A percentile compares a stretch with the other conserved stretches of the same genome.
These are phyloP conservation scores for Hexactinellida sp. DNA, from an alignment of 37 sponge, comb jelly and placozoan species.

Conservation along the genomic window DNA sequence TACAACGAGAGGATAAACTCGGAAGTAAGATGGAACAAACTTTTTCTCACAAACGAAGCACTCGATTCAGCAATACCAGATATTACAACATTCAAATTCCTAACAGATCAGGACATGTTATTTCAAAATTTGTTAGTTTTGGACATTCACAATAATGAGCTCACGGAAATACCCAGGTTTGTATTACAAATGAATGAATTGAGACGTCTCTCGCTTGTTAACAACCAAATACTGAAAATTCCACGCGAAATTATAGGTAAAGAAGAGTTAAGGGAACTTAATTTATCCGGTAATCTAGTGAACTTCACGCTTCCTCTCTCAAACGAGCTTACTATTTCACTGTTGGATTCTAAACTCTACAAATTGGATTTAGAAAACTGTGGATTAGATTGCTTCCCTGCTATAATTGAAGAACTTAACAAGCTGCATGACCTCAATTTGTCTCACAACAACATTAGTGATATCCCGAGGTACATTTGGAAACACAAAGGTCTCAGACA, in stretches of 20 bases:
- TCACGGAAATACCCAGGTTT: not conserved
- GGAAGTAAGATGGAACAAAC: not conserved
- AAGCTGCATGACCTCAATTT: not conserved
- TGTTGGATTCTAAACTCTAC: not conserved
- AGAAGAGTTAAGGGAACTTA: not conserved
- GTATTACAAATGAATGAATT: not conserved
- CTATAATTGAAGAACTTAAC: not conserved
- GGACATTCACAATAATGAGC: not conserved
- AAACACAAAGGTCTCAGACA: constrained; percentile 20
- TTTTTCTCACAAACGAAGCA: not conserved
- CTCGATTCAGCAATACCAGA: not conserved
- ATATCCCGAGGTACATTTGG: not conserved
- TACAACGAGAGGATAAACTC: not conserved
- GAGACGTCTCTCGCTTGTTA: not conserved
- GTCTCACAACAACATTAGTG: not conserved
- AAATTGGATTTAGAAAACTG: constrained; percentile 5
- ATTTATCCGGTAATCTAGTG: not conserved
- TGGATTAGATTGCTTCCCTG: not conserved
- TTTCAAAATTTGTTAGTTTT: not conserved
- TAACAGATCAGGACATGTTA: not conserved
- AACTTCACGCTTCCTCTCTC: not conserved
- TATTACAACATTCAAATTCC: not conserved
- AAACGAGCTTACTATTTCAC: not conserved
- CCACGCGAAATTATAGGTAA: not conserved
- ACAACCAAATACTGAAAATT: not conserved